A percentile compares a stretch with the other conserved stretches of the same genome.
Conservation (phyloP, 2,888 invertebrate species). For the Drosophila differens region DNA sequence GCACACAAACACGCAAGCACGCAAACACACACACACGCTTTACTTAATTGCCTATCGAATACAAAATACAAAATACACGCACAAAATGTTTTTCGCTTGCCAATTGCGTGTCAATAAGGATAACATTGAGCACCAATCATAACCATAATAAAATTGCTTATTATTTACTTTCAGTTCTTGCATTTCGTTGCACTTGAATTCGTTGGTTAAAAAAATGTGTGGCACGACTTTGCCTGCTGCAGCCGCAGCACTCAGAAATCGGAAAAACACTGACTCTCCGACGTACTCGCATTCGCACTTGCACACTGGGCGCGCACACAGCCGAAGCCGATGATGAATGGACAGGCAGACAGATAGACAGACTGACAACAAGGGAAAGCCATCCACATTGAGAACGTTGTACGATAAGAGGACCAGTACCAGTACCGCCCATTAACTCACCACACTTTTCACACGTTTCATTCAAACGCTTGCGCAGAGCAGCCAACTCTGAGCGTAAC, state of each 20-base stretch:
- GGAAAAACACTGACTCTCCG: slow-evolving; percentile 65
- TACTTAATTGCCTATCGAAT: slow-evolving; percentile 27
- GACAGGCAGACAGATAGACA: slow-evolving; percentile 43
- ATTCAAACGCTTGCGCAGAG: slow-evolving; percentile 56
- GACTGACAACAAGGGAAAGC: slow-evolving; percentile 41
- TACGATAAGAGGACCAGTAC: slow-evolving; percentile 46
- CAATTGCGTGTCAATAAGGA: slow-evolving; percentile 20
- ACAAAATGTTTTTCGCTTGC: slow-evolving; percentile 6
- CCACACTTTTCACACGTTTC: slow-evolving; percentile 34
- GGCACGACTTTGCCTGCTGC: slow-evolving; percentile 68
- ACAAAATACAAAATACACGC: slow-evolving; percentile 23
- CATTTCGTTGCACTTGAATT: slow-evolving; percentile 79
- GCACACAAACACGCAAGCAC: slow-evolving; percentile 8
- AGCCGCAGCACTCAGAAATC: slow-evolving; percentile 70
- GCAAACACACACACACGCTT: background rate
- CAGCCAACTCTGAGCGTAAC: background rate
- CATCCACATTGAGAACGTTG: slow-evolving; percentile 42
- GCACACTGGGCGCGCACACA: slow-evolving; percentile 24
- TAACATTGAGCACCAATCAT: slow-evolving; percentile 22
- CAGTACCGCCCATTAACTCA: slow-evolving; percentile 51
- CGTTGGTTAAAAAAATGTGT: slow-evolving; percentile 65
- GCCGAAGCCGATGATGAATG: slow-evolving; percentile 62
- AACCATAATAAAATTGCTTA: slow-evolving; percentile 30
- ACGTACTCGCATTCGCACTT: slow-evolving; percentile 40
- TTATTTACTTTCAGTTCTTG: slow-evolving; percentile 69